Conservation (phyloP, 2,113 vertebrate species). For the Synchiropus splendidus region DNA sequence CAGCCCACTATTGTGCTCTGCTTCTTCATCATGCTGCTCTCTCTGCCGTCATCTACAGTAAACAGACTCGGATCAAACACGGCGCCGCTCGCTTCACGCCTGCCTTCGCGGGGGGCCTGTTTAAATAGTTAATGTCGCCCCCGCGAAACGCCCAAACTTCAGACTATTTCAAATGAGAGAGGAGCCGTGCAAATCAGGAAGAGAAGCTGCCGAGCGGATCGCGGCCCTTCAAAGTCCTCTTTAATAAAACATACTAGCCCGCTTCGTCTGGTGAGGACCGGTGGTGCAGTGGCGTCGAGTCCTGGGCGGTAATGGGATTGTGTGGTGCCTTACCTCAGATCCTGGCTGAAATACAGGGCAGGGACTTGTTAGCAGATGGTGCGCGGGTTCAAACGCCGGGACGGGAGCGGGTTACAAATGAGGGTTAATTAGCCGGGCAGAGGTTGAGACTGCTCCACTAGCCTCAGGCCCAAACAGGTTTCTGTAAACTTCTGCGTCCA, state of each 20-base stretch:
- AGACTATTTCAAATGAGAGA: constrained; percentile 49
- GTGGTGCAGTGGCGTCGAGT: constrained; percentile 7
- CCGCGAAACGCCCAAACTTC: constrained; percentile 43
- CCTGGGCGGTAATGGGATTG: constrained; percentile 12
- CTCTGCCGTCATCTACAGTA: constrained; percentile 23
- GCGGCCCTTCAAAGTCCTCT: constrained; percentile 58
- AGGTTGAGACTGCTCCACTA: constrained; percentile 9
- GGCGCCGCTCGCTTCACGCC: constrained; percentile 7
- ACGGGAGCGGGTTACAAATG: constrained; percentile 29
- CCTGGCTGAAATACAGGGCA: constrained; percentile 6
- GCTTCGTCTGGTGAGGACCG: constrained; percentile 18
- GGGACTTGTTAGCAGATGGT: constrained; percentile 23
- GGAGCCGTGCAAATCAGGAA: constrained; percentile 36
- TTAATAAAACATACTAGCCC: constrained; percentile 62
- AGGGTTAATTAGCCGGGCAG: constrained; percentile 36
- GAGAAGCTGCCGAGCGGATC: constrained; percentile 32
- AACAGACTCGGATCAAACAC: constrained; percentile 47
- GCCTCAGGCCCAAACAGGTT: constrained; percentile 20
- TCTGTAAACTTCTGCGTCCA: constrained; percentile 19
- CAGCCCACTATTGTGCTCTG: constrained; percentile 6
- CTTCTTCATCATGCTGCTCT: constrained; percentile 18
- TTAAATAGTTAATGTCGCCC: constrained; percentile 54
- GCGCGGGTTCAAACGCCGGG: constrained; percentile 23
- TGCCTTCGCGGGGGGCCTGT: constrained; percentile 31
- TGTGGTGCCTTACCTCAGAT: not conserved